phyloP scores from a whole-genome alignment of 1,140 invertebrate genomes.

The Drosophila fuyamai region DNA sequence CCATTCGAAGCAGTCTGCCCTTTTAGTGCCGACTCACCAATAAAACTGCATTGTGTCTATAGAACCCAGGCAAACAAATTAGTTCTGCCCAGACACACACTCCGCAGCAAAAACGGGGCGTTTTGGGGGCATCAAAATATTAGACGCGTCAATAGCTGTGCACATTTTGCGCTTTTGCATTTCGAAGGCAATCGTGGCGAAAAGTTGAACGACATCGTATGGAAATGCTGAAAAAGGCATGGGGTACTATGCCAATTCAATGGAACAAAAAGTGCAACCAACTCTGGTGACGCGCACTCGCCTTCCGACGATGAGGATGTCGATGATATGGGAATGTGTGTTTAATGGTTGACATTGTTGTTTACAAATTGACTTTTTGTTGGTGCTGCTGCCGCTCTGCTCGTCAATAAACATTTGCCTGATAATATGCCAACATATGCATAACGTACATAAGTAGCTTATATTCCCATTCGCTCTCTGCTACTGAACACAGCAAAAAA shows the following conservation, averaged over 20 bases:
- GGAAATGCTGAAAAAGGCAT: background rate
- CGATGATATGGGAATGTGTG: constrained; percentile 49
- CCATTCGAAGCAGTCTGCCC: constrained; percentile 1
- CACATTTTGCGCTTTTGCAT: constrained; percentile 59
- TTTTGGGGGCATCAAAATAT: constrained; percentile 62
- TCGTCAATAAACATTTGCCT: constrained; percentile 65
- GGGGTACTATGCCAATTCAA: constrained; percentile 45
- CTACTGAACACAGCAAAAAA: background rate
- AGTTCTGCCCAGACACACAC: constrained; percentile 39
- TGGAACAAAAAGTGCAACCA: constrained; percentile 66
- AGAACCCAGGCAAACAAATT: constrained; percentile 66
- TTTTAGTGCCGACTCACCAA: constrained; percentile 54
- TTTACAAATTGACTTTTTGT: constrained; percentile 74
- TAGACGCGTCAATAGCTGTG: constrained; percentile 72
- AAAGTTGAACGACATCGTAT: constrained; percentile 46
- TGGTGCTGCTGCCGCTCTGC: constrained; percentile 16
- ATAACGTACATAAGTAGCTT: constrained; percentile 73
- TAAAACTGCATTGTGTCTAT: constrained; percentile 60
- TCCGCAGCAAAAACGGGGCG: background rate
- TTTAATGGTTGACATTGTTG: constrained; percentile 69
- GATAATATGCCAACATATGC: constrained; percentile 76
- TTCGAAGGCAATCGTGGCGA: constrained; percentile 36
- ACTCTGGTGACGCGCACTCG: constrained; percentile 32
- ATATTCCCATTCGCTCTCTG: constrained; percentile 12
- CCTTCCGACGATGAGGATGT: constrained; percentile 20